phyloP scores from a whole-genome alignment of 2,797 vertebrate genomes.

The Channa striata region DNA sequence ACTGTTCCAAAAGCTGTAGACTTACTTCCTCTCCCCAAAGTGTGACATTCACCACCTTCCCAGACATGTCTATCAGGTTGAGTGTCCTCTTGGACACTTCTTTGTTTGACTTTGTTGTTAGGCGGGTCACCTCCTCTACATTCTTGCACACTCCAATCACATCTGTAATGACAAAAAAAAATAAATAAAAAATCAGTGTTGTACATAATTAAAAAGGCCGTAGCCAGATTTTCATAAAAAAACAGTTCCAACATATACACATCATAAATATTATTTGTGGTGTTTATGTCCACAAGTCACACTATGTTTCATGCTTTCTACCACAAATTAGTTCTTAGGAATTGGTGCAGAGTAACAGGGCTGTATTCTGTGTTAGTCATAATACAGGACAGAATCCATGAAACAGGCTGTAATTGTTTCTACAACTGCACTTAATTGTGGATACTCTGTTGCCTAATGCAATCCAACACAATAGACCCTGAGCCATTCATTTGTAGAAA shows the following conservation, averaged over 20 bases:
- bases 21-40: slow-evolving; percentile 97
- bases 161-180: slow-evolving; percentile 89
- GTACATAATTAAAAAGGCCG: neutral
- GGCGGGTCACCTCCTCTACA: slow-evolving; percentile 90
- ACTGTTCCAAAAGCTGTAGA: slow-evolving; percentile 25
- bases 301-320: slow-evolving; percentile 1
- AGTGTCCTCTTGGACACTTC: slow-evolving; percentile 95
- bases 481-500: neutral
- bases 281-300: slow-evolving; percentile 35
- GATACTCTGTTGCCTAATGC: slow-evolving; percentile 10
- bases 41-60: slow-evolving; percentile 91
- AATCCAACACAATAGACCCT: slow-evolving; percentile 13
- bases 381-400: slow-evolving; percentile 15
- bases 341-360: slow-evolving; percentile 36
- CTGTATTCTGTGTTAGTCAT: slow-evolving; percentile 25
- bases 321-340: slow-evolving; percentile 46
- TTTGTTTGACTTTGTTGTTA: slow-evolving; percentile 90
- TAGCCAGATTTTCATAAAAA: neutral
- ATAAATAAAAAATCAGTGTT: slow-evolving; percentile 4
- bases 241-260: slow-evolving; percentile 26
- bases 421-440: slow-evolving; percentile 8
- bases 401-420: slow-evolving; percentile 29
- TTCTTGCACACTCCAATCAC: slow-evolving; percentile 96
- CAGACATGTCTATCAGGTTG: slow-evolving; percentile 92
- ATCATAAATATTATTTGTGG: slow-evolving; percentile 56